phyloP scores from a whole-genome alignment of 2,797 vertebrate genomes.

The Enteromius unitaeniatus region DNA sequence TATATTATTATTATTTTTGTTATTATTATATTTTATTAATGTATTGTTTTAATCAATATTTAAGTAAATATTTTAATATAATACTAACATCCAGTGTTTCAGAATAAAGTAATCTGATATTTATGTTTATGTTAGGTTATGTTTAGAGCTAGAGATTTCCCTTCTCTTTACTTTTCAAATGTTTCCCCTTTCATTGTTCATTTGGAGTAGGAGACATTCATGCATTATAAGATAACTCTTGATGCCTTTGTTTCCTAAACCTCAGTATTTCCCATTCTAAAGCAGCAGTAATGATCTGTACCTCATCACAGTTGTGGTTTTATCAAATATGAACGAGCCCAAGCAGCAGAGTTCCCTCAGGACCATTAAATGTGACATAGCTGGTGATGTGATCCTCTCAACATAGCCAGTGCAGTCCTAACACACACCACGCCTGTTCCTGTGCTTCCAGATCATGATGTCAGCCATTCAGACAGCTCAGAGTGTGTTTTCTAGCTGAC shows the following conservation, averaged over 20 bases:
- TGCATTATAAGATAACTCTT: background rate
- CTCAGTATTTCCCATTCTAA: background rate
- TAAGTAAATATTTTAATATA: background rate
- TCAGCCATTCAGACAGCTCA: slow-evolving; percentile 7
- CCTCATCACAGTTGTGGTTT: background rate
- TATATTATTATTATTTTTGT: background rate
- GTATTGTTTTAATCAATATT: too few relatives aligned
- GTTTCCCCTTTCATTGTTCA: background rate
- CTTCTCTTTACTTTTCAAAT: background rate
- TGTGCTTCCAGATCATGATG: slow-evolving; percentile 3
- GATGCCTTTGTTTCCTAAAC: background rate
- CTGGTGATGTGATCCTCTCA: slow-evolving; percentile 50
- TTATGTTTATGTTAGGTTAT: background rate
- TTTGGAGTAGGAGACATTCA: background rate
- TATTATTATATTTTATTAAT: too few relatives aligned
- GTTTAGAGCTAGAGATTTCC: background rate
- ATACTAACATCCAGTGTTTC: background rate
- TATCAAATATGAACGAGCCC: slow-evolving; percentile 5
- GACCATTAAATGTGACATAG: slow-evolving; percentile 17
- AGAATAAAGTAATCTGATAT: background rate
- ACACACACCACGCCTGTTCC: slow-evolving; percentile 36
- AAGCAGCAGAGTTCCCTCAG: background rate
- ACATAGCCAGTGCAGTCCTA: slow-evolving; percentile 13
- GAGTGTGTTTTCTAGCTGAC: slow-evolving; percentile 1
- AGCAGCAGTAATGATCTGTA: background rate